Evolutionary conservation across 2,113 vertebrate species (phyloP), one percentile per base, ranked within the genome.

Genomic region (Nothobranchius kuhntae): DNA sequence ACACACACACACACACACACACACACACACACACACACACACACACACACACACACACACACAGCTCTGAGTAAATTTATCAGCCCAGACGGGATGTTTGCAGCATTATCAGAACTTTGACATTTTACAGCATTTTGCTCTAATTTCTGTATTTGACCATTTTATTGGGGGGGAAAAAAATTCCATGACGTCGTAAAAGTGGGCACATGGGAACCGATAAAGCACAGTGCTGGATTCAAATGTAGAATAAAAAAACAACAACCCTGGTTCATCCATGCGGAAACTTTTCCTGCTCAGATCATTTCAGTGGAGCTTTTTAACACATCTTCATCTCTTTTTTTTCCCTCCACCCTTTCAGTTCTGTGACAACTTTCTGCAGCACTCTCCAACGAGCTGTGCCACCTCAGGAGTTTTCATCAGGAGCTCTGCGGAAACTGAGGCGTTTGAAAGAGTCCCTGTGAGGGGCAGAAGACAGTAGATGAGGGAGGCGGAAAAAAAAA

Each of bases 371-470:
- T 77, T 66, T 76, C 56, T 17, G 4, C 24, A 57, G 71, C 50
- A 4, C 52, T 62, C 13, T 59, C 21, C 65, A 57, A 68, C 40
- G 36, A 67, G 42, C 61, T 11, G 3, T n/a, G 11, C 63, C 51
- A 52, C 74, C 81, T 93, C 92, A 93, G 72, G 90, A 87, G 87
- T 86, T 92, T 75, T 93, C 93, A 77, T 94, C 93, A 9, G 38
- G 90, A 70, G 87, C 50, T 82, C 87, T 87, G 61, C 92, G 92
- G 68, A 94, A 91, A 84, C 93, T 94, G 42, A 90, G 80, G 65
- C 92, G 88, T 85, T 94, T 94, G 77, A 92, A 88, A 65, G 92
- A 92, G 60, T 94, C 92, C 81, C 93, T 94, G 72, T 40, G 61
- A 72, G 68, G 44, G 42, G 44, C 47, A 66, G 47, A 74, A 45